A percentile compares a stretch with the other conserved stretches of the same genome.
Evolutionary conservation across 2,113 vertebrate genomes (phyloP).

Genomic region (Phalacrocorax aristotelis): DNA sequence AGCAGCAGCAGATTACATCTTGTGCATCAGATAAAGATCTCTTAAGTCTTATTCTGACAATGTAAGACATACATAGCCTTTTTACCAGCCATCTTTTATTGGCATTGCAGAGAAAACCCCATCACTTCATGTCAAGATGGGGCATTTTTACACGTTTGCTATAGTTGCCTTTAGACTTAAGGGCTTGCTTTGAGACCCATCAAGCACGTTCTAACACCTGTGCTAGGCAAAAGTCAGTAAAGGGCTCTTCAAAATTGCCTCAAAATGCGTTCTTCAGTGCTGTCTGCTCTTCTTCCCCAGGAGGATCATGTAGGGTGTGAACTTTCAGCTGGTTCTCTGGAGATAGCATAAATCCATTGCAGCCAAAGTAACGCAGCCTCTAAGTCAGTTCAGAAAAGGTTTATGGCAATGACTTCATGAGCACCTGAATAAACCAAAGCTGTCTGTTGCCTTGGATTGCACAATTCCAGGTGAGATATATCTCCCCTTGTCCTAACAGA

Average conservation of each 20-base stretch:
- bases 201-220: accelerated
- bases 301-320: not conserved
- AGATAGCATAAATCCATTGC: not conserved
- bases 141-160: not conserved
- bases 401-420: not conserved
- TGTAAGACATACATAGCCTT: not conserved
- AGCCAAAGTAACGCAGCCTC: not conserved
- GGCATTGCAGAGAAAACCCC: not conserved
- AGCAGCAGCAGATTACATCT: not conserved
- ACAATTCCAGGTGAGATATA: not conserved
- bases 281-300: not conserved
- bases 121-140: not conserved
- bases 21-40: not conserved
- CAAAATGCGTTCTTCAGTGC: not conserved
- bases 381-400: not conserved
- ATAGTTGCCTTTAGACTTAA: not conserved
- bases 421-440: not conserved
- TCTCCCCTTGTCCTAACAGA: not conserved
- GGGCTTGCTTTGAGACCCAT: not conserved
- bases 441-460: not conserved
- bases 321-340: conserved; percentile 11
- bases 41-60: not conserved
- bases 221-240: not conserved
- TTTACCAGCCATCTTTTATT: not conserved
- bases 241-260: not conserved